Evolutionary conservation across 1,140 invertebrate genomes (phyloP), one percentile per base, ranked within the genome.

Genomic region (Drosophila mayri): DNA sequence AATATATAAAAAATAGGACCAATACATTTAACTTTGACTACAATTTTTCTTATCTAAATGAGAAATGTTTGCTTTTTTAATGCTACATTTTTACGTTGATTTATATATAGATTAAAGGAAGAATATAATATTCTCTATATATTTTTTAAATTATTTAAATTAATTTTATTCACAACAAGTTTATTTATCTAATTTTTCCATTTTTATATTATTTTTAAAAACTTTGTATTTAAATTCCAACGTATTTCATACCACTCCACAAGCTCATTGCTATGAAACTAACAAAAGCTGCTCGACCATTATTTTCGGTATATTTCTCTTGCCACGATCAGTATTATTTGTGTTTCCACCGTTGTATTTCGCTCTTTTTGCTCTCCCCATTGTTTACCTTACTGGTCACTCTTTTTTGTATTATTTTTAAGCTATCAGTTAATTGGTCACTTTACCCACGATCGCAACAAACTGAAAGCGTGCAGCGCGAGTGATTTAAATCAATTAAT

Each of bases 61-160:
- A n/a, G 22, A 62, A 55, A 57, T 62, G 49, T 62, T 62, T 62
- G 49, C 60, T 28, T 16, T 55, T 37, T 25, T 30, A 61, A 57
- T 62, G 32, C 14, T 54, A 16, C 38, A 28, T 38, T 12, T 54
- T 57, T 62, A 40, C 11, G 18, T 16, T 52, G 20, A 52, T 25
- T 25, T 35, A 0, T 28, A 0, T 4, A 11, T 20, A 62, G 22
- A 18, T 28, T 28, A 16, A 54, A 28, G 22, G 22, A 4, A 8
- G 0, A 2, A 12, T n/a, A 12, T 18, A 3, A 9, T 6, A 28
- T 5, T 1, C 2, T 18, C 7, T 18, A 8, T 12, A 11, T 25
- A 25, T 25, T 28, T 8, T 38, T n/a, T 2, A 12, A 5, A 16
- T 10, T 10, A 16, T 16, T 2, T 16, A 1, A 22, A 22, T 16